phyloP scores from a whole-genome alignment of 2,113 vertebrate genomes.

The Orycteropus afer region DNA sequence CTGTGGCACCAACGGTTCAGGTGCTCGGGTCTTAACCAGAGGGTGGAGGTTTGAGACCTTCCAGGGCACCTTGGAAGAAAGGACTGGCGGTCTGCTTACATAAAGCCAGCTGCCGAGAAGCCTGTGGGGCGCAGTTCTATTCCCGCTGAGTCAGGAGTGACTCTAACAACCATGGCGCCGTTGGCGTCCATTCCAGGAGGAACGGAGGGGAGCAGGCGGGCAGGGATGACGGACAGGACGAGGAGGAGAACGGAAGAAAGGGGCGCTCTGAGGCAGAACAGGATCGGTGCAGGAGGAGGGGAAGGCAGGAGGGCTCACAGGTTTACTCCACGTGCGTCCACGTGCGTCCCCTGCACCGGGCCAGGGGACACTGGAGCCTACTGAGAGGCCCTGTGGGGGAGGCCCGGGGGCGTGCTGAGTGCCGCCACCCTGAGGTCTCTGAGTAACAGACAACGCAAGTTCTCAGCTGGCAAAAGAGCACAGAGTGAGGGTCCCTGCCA shows the following conservation, averaged over 20 bases:
- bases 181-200: not conserved
- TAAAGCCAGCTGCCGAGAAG: not conserved
- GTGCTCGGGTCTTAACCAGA: no score
- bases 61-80: not conserved
- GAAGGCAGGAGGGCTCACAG: not conserved
- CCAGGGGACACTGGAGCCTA: no score
- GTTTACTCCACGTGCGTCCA: fast-evolving
- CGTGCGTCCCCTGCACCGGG: not conserved
- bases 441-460: not conserved
- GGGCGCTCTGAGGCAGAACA: not conserved
- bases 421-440: fast-evolving
- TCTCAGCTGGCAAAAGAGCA: not conserved
- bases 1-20: no score
- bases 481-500: not conserved
- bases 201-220: not conserved
- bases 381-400: fast-evolving
- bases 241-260: not conserved
- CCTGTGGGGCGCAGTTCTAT: no score
- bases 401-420: no score
- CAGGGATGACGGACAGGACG: not conserved
- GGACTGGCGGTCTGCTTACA: not conserved
- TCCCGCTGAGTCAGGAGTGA: not conserved
- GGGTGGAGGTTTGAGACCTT: no score
- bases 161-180: not conserved
- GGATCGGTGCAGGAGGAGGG: not conserved